These are phyloP conservation scores for Peromyscus eremicus DNA, from an alignment of 2,797 vertebrate genomes.

Conservation along the genomic window DNA sequence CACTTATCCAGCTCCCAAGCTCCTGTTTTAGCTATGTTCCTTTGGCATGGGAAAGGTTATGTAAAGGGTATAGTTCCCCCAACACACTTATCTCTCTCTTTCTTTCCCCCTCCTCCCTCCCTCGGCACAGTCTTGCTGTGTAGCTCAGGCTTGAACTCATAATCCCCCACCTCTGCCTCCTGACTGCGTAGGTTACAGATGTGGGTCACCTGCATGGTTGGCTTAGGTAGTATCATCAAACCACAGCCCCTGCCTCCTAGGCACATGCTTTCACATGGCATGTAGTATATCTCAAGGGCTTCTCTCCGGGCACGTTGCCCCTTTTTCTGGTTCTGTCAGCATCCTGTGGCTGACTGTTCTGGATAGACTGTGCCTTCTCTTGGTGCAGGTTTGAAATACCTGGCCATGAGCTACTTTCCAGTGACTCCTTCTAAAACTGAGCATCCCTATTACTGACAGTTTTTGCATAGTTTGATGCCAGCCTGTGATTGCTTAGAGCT, in stretches of 20 bases:
- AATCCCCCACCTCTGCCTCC: not conserved
- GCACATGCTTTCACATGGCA: not conserved
- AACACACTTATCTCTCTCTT: not conserved
- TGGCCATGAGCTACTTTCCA: not conserved
- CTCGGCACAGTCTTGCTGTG: not conserved
- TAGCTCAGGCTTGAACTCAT: not conserved
- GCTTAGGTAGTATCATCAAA: not conserved
- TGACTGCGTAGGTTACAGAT: not conserved
- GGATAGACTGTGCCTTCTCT: not conserved
- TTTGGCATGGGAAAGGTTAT: not conserved
- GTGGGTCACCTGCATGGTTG: not conserved
- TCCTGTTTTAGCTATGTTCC: not conserved
- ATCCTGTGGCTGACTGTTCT: not conserved
- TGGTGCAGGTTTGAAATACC: not conserved
- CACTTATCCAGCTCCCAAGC: not conserved
- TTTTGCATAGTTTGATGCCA: constrained; percentile 91
- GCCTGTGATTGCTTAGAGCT: constrained; percentile 92
- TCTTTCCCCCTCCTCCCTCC: not conserved
- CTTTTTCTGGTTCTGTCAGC: not conserved
- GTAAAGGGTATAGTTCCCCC: not conserved
- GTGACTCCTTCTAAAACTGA: constrained; percentile 87
- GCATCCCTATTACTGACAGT: constrained; percentile 90
- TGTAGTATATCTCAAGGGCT: not conserved
- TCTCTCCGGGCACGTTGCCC: not conserved
- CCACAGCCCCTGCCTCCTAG: not conserved